Conservation (phyloP, 2,888 invertebrate genomes). For the Tiliacea citrago region DNA sequence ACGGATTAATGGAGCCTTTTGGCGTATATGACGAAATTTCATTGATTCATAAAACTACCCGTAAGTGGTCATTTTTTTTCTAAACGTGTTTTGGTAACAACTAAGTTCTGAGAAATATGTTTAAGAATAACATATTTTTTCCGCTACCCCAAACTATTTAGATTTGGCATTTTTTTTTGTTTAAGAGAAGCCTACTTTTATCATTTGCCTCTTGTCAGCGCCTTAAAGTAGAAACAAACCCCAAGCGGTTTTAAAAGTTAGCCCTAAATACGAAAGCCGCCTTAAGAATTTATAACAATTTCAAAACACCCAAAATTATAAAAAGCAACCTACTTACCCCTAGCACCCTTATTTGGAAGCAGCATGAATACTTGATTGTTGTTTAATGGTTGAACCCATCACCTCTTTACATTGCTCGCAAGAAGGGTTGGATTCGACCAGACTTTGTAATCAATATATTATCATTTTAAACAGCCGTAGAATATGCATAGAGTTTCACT, state of each 20-base stretch:
- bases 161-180: no score
- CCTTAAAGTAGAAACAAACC: not conserved
- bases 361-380: conserved; percentile 52
- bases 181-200: no score
- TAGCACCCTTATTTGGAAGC: conserved; percentile 22
- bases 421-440: conserved; percentile 26
- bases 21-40: no score
- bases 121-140: no score
- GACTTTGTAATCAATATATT: conserved; percentile 37
- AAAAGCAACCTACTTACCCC: no score
- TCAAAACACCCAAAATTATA: not conserved
- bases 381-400: conserved; percentile 27
- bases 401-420: conserved; percentile 21
- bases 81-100: no score
- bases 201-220: no score
- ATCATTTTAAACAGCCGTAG: conserved; percentile 49
- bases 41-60: no score
- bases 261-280: not conserved
- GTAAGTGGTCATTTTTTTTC: no score
- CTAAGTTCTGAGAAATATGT: no score
- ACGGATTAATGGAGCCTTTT: no score
- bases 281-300: not conserved
- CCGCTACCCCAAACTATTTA: no score
- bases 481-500: conserved; percentile 55
- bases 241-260: not conserved